Conservation (phyloP, 2,797 vertebrate species). For the Hipposideros larvatus region DNA sequence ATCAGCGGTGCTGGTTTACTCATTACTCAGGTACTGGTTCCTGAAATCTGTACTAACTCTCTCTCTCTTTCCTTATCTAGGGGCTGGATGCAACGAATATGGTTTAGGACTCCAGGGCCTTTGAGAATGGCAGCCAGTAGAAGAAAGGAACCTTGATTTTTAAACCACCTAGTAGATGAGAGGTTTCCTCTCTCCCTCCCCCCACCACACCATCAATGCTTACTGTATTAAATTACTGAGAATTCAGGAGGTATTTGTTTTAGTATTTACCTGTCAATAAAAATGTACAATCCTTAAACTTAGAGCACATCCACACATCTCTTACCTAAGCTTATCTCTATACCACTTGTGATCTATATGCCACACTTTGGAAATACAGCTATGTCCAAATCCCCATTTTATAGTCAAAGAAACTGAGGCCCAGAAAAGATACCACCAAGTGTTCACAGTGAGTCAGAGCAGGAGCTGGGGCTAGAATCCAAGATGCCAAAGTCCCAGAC, state of each 20-base stretch:
- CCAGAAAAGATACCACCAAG: not conserved
- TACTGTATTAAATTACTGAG: not conserved
- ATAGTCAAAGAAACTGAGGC: not conserved
- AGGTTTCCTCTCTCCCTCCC: not conserved
- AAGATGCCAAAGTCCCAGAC: not conserved
- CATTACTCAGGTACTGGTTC: not conserved
- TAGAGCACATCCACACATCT: not conserved
- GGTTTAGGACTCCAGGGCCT: not conserved
- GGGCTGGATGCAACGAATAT: not conserved
- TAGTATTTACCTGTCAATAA: not conserved
- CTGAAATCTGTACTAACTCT: not conserved
- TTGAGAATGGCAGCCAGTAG: slow-evolving; percentile 10
- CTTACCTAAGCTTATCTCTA: not conserved
- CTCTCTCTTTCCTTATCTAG: not conserved
- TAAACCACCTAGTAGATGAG: not conserved
- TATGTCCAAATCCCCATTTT: not conserved
- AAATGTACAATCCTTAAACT: slow-evolving; percentile 18
- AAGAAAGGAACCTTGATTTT: not conserved
- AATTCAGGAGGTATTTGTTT: not conserved
- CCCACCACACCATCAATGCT: not conserved
- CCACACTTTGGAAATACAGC: not conserved
- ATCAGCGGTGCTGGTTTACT: not conserved
- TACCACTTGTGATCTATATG: not conserved
- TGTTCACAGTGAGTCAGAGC: not conserved
- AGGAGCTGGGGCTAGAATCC: not conserved